phyloP scores from a whole-genome alignment of 2,888 invertebrate genomes.

The Torymus texanus region DNA sequence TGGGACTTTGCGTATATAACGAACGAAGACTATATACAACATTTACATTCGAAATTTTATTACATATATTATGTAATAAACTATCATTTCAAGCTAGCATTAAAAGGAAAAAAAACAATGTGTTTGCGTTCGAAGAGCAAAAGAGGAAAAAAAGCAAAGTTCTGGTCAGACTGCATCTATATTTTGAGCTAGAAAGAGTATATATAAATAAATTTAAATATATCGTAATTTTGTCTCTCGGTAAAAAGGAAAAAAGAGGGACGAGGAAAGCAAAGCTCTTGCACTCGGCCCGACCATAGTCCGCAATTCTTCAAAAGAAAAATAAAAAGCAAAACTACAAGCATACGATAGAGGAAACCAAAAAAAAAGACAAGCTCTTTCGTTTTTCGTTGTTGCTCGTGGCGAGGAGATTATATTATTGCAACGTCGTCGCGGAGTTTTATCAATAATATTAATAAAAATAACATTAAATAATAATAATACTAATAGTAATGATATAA shows the following conservation, averaged over 20 bases:
- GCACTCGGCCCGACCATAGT: not conserved
- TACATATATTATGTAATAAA: conserved; percentile 42
- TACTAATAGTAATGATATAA: conserved; percentile 8
- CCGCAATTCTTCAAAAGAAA: not conserved
- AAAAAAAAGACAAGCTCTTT: not conserved
- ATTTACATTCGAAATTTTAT: conserved; percentile 17
- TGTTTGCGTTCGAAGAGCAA: not conserved
- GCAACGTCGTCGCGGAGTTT: conserved; percentile 15
- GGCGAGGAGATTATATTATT: conserved; percentile 13
- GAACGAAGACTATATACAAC: conserved; percentile 6
- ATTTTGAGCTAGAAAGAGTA: conserved; percentile 30
- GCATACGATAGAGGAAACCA: too few species aligned
- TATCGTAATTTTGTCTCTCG: conserved; percentile 20
- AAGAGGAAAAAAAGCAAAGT: not conserved
- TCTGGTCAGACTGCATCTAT: conserved; percentile 40
- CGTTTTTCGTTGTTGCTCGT: conserved; percentile 9
- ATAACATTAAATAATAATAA: conserved; percentile 19
- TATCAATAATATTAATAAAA: conserved; percentile 21
- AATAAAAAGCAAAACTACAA: too few species aligned
- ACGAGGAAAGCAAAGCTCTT: not conserved
- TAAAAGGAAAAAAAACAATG: not conserved
- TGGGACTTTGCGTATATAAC: not conserved
- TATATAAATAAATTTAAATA: conserved; percentile 20
- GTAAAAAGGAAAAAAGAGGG: not conserved
- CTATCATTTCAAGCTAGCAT: conserved; percentile 8